Evolutionary conservation across 2,797 vertebrate genomes (phyloP).

Genomic region (Hippoglossus hippoglossus): DNA sequence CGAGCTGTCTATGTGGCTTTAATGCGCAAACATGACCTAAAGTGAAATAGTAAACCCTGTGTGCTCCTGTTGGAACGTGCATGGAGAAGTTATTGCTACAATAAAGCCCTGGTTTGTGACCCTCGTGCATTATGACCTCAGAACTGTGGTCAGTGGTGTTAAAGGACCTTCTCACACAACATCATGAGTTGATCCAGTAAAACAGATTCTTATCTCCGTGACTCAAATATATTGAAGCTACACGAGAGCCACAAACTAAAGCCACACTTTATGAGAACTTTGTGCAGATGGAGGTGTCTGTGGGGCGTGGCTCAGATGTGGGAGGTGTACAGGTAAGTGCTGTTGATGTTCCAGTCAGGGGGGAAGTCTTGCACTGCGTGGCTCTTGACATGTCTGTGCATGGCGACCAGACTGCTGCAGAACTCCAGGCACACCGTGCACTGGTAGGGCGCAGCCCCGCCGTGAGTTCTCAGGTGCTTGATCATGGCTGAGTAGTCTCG

Average conservation of each 20-base stretch:
- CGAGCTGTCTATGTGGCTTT: slow-evolving; percentile 46
- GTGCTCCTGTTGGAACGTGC: background rate
- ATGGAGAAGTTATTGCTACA: too few relatives aligned
- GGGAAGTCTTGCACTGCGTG: slow-evolving; percentile 88
- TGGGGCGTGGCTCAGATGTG: slow-evolving; percentile 64
- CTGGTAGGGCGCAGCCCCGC: slow-evolving; percentile 88
- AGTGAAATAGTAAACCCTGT: slow-evolving; percentile 32
- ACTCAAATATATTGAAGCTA: background rate
- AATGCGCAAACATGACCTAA: slow-evolving; percentile 35
- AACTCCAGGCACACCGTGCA: slow-evolving; percentile 88
- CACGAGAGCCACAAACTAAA: slow-evolving; percentile 2
- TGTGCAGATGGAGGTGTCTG: background rate
- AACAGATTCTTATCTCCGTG: background rate
- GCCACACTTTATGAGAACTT: slow-evolving; percentile 9
- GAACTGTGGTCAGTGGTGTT: slow-evolving; percentile 1
- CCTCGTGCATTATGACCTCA: background rate
- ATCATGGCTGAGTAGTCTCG: slow-evolving; percentile 93
- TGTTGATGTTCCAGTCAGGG: slow-evolving; percentile 87
- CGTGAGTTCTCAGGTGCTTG: slow-evolving; percentile 91
- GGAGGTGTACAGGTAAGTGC: slow-evolving; percentile 86
- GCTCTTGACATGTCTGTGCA: slow-evolving; percentile 89
- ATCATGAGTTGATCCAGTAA: background rate
- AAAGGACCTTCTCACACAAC: background rate
- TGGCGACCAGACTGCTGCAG: slow-evolving; percentile 88
- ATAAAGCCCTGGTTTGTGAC: too few relatives aligned